Evolutionary conservation across 2,113 vertebrate species (phyloP), one percentile per base, ranked within the genome.

Genomic region (Lophochroa leadbeateri): DNA sequence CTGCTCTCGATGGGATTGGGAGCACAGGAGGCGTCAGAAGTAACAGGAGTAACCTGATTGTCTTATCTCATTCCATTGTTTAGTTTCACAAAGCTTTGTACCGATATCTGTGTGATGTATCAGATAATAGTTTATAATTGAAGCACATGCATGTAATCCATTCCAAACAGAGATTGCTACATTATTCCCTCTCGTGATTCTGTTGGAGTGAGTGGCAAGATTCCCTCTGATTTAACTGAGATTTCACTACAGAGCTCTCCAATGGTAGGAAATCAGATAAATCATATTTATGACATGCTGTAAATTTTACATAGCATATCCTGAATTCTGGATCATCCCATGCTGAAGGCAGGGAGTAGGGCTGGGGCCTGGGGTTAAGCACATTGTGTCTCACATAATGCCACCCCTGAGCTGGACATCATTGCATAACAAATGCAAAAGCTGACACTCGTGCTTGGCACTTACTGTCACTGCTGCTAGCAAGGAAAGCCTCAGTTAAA

Each of bases 31-130:
- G 53, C 3, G 1, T 58, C 76, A 53, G 64, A 52, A 90, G 13
- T 37, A 78, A 47, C 3, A n/a, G 1, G 1, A 72, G 39, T 80
- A n/a, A n/a, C 57, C 67, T 77, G 64, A 60, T 25, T 60, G 78
- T 55, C 65, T 90, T 87, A 94, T 87, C 94, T 81, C 39, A 1
- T 71, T 27, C 70, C 85, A 13, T n/a, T 90, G 78, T 94, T 95
- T 37, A 76, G 81, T 37, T 92, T 80, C 82, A 82, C 85, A 69
- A 74, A 88, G 90, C 75, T 41, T 13, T 63, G 78, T n/a, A 27
- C 52, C 1, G 5, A 0, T 92, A 92, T 88, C 95, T 92, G 5
- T 43, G 77, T 25, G 63, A 90, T 91, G 37, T 17, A 87, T 87
- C 89, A 91, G 92, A 94, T 82, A 85, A 85, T 28, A 15, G 37